Conservation (phyloP, 1,140 invertebrate species). For the Halictus rubicundus region DNA sequence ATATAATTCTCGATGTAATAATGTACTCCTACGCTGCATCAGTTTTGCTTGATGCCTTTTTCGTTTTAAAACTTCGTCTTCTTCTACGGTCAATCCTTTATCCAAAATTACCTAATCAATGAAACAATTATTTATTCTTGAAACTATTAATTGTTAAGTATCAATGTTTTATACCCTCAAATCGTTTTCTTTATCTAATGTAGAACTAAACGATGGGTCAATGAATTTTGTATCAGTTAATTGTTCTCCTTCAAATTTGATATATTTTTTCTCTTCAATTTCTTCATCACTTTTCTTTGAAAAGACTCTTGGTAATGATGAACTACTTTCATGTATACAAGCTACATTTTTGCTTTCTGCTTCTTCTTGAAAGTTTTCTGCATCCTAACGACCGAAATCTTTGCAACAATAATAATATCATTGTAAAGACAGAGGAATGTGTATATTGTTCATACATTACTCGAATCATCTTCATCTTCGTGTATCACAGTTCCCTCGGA, state of each 20-base stretch:
- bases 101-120: constrained; percentile 63
- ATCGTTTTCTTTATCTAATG: neutral
- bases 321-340: neutral
- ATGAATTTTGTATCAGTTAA: neutral
- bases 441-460: constrained; percentile 48
- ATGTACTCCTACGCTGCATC: constrained; percentile 29
- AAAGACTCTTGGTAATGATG: constrained; percentile 9
- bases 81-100: constrained; percentile 64
- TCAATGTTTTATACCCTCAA: constrained; percentile 20
- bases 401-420: constrained; percentile 3
- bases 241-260: constrained; percentile 36
- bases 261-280: constrained; percentile 36
- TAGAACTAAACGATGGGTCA: too few relatives aligned
- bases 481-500: constrained; percentile 44
- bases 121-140: neutral
- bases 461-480: constrained; percentile 55
- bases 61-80: constrained; percentile 56
- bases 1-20: neutral
- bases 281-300: constrained; percentile 24
- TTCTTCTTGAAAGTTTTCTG: constrained; percentile 38
- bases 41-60: constrained; percentile 49
- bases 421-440: neutral
- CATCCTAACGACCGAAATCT: constrained; percentile 37
- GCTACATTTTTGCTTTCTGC: constrained; percentile 26
- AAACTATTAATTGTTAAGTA: too few relatives aligned